These are phyloP conservation scores for Orussus abietinus DNA, from an alignment of 1,140 invertebrate genomes.

Conservation along the genomic window DNA sequence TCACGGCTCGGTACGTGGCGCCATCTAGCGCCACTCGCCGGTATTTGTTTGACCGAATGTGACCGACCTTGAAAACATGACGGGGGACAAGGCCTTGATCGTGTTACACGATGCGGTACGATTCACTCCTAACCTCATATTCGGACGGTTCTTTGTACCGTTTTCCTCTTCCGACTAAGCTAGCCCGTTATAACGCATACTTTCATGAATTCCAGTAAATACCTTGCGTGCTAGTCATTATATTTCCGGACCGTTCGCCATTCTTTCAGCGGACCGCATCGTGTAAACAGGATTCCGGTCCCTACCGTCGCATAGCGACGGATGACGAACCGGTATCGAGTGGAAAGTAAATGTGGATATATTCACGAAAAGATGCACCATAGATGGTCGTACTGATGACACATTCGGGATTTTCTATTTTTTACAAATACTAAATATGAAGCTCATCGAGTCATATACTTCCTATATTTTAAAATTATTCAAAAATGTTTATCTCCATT, in stretches of 20 bases:
- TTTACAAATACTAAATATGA: too few species aligned
- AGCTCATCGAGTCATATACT: too few species aligned
- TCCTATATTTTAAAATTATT: too few species aligned
- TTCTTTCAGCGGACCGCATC: constrained; percentile 12
- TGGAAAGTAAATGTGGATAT: constrained; percentile 20
- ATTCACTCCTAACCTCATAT: constrained; percentile 6
- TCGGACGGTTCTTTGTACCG: constrained; percentile 7
- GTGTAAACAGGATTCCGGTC: constrained; percentile 14
- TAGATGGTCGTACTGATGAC: constrained; percentile 19
- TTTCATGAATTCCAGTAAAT: too few species aligned
- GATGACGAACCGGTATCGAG: constrained; percentile 19
- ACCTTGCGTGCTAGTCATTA: not conserved
- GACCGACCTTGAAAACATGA: constrained; percentile 46
- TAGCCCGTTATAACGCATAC: too few species aligned
- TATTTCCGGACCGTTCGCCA: constrained; percentile 7
- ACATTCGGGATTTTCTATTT: too few species aligned
- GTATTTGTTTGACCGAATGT: constrained; percentile 26
- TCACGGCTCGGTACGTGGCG: constrained; percentile 18
- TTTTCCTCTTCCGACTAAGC: constrained; percentile 6
- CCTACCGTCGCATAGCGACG: constrained; percentile 8
- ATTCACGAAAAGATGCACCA: constrained; percentile 14
- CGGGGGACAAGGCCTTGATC: constrained; percentile 40
- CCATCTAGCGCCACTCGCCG: constrained; percentile 22
- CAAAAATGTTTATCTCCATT: too few species aligned
- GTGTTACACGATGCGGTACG: constrained; percentile 29